These are phyloP conservation scores for Orientallactaga sibirica DNA, from an alignment of 2,797 vertebrate species.

Conservation along the genomic window DNA sequence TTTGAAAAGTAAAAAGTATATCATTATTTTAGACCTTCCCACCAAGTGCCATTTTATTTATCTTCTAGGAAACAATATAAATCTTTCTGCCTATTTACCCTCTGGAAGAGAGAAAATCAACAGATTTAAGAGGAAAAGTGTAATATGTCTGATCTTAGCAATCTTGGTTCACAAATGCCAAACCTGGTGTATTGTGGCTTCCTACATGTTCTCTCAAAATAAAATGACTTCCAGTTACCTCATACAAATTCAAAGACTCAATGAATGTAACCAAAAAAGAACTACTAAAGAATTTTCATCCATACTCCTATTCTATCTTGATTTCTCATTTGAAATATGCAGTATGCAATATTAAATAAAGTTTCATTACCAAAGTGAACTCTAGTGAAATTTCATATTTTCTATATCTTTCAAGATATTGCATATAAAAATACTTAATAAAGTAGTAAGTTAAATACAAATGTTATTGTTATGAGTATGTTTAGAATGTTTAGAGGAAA, in stretches of 20 bases:
- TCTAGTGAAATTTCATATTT: no score
- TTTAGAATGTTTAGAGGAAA: conserved; percentile 51
- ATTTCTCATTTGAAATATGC: conserved; percentile 44
- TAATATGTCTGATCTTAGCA: conserved; percentile 19
- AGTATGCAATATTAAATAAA: background rate
- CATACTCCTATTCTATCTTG: conserved; percentile 24
- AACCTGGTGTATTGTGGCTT: background rate
- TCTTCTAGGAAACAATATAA: conserved; percentile 40
- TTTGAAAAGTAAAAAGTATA: background rate
- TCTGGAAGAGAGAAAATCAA: background rate
- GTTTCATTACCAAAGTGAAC: no score
- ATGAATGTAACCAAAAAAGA: conserved; percentile 28
- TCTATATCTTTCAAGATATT: no score
- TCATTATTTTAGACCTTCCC: conserved; percentile 30
- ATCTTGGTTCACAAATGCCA: conserved; percentile 2
- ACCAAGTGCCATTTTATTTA: conserved; percentile 9
- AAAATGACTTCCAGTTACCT: background rate
- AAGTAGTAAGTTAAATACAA: conserved; percentile 48
- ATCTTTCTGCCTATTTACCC: conserved; percentile 16
- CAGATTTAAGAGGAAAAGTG: conserved; percentile 42
- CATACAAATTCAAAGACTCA: conserved; percentile 29
- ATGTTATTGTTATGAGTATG: conserved; percentile 33
- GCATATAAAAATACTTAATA: conserved; percentile 52
- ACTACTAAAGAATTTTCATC: conserved; percentile 31
- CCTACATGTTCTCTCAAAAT: conserved; percentile 23